Percentiles rank a stretch among this genome's conserved stretches.
Conservation (phyloP, 2,797 vertebrate species). For the Intellagama lesueurii region DNA sequence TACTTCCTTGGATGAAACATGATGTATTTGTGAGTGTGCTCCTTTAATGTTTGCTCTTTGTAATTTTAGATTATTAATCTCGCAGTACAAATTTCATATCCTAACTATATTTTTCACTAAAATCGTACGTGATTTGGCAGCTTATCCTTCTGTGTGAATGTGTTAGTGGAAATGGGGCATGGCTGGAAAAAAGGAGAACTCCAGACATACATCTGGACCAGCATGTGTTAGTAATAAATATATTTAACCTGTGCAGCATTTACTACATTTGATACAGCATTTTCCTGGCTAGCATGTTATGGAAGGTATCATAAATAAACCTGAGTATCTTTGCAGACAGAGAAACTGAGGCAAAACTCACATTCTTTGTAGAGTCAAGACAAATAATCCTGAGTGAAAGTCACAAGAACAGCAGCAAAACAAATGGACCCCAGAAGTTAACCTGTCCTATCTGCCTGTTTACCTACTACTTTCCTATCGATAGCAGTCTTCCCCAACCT, state of each 20-base stretch:
- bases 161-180: slow-evolving; percentile 24
- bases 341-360: neutral
- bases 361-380: neutral
- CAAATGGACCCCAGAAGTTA: too few relatives aligned
- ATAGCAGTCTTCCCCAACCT: neutral
- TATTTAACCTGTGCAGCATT: slow-evolving; percentile 40
- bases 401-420: neutral
- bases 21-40: neutral
- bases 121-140: slow-evolving; percentile 36
- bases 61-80: slow-evolving; percentile 20
- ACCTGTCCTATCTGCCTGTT: too few relatives aligned
- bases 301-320: slow-evolving; percentile 18
- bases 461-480: too few relatives aligned
- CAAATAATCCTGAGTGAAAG: neutral
- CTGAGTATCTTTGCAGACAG: slow-evolving; percentile 5
- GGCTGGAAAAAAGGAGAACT: neutral
- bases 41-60: neutral
- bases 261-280: slow-evolving; percentile 6
- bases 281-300: slow-evolving; percentile 11
- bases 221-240: slow-evolving; percentile 27
- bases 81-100: slow-evolving; percentile 18
- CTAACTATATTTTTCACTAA: slow-evolving; percentile 18
- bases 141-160: neutral
- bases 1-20: neutral
- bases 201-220: slow-evolving; percentile 9